phyloP scores from a whole-genome alignment of 2,797 vertebrate species.

The Danio albolineatus region DNA sequence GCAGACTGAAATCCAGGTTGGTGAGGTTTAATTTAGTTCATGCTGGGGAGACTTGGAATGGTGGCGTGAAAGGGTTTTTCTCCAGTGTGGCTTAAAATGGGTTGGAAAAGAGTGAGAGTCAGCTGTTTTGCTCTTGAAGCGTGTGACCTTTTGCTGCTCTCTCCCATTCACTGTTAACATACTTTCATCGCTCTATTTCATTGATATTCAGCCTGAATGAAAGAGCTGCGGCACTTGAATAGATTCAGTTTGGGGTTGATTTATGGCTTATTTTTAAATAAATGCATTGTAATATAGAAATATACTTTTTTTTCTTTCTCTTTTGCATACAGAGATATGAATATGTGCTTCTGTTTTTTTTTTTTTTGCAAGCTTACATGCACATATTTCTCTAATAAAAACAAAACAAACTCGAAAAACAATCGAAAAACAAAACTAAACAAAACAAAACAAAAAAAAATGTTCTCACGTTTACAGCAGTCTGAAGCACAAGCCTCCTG shows the following conservation, averaged over 20 bases:
- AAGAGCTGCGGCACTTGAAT: neutral
- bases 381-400: neutral
- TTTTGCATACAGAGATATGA: neutral
- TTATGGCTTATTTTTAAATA: neutral
- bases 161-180: slow-evolving; percentile 3
- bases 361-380: too few relatives aligned
- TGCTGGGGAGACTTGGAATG: slow-evolving; percentile 23
- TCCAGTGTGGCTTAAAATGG: neutral
- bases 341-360: neutral
- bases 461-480: too few relatives aligned
- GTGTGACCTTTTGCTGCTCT: slow-evolving; percentile 4
- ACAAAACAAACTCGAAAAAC: too few relatives aligned
- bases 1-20: neutral
- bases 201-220: neutral
- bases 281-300: neutral
- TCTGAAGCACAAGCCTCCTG: too few relatives aligned
- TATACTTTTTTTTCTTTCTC: neutral
- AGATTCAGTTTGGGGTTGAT: neutral
- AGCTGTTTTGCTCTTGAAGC: slow-evolving; percentile 9
- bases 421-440: too few relatives aligned
- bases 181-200: neutral
- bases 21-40: slow-evolving; percentile 36
- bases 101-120: slow-evolving; percentile 3
- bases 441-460: too few relatives aligned
- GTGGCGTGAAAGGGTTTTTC: slow-evolving; percentile 16